phyloP scores from a whole-genome alignment of 2,888 invertebrate species.

The Synergus umbraculus region DNA sequence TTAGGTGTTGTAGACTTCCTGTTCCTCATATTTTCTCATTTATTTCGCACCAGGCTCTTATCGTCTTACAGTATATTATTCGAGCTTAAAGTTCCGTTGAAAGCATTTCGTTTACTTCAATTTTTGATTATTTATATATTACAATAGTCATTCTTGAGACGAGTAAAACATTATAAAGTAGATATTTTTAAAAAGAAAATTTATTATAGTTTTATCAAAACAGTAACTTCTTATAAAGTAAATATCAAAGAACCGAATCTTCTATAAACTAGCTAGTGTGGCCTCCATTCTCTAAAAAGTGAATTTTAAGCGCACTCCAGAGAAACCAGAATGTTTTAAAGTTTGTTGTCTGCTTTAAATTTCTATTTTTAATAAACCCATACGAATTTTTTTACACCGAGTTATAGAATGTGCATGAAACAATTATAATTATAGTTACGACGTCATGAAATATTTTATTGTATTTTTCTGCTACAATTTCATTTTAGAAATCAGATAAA shows the following conservation, averaged over 20 bases:
- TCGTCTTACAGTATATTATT: background rate
- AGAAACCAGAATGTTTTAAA: slow-evolving; percentile 4
- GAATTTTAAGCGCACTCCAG: background rate
- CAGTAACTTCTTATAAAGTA: background rate
- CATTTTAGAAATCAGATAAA: background rate
- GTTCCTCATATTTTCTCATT: background rate
- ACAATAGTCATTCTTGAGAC: background rate
- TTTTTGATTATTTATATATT: background rate
- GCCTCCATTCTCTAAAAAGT: background rate
- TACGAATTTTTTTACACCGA: background rate
- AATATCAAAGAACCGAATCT: background rate
- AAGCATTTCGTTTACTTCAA: background rate
- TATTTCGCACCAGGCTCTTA: background rate
- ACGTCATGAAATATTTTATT: background rate
- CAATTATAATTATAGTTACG: background rate
- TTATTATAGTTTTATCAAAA: no score
- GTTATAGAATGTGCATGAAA: background rate
- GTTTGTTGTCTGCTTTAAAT: slow-evolving; percentile 2
- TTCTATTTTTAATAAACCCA: background rate
- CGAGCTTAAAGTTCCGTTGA: background rate
- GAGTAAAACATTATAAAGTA: background rate
- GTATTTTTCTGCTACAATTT: background rate
- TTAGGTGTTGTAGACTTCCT: background rate
- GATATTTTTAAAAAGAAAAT: background rate
- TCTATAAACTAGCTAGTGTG: background rate